A percentile compares a stretch with the other conserved stretches of the same genome.
These are phyloP conservation scores for Camponotus floridanus DNA, from an alignment of 1,140 invertebrate species.

Conservation along the genomic window DNA sequence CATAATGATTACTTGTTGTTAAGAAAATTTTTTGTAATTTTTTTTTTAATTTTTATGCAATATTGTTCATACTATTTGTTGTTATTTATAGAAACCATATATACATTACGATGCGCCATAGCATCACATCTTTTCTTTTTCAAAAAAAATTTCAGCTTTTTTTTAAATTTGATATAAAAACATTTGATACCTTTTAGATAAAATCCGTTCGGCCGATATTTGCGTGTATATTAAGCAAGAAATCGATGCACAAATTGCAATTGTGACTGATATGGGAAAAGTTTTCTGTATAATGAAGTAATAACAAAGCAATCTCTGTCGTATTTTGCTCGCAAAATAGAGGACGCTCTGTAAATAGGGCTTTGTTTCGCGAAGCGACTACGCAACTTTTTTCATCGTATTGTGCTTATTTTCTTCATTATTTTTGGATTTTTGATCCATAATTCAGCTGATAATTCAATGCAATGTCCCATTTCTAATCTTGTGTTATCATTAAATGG, in stretches of 20 bases:
- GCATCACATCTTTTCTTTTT: neutral
- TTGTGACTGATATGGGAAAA: slow-evolving; percentile 4
- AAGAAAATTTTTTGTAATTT: neutral
- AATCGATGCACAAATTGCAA: slow-evolving; percentile 55
- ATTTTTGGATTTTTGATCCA: neutral
- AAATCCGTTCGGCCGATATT: slow-evolving; percentile 23
- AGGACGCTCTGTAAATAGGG: slow-evolving; percentile 35
- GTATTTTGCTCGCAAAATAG: slow-evolving; percentile 36
- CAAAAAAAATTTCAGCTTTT: neutral
- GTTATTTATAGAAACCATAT: slow-evolving; percentile 7
- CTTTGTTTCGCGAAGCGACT: slow-evolving; percentile 43
- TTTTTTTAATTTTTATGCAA: neutral
- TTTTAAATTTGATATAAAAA: neutral
- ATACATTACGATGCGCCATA: neutral
- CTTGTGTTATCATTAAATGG: too few relatives aligned
- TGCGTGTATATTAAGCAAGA: slow-evolving; percentile 37
- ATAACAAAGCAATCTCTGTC: slow-evolving; percentile 9
- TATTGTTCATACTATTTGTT: neutral
- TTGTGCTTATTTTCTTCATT: neutral
- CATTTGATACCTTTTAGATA: slow-evolving; percentile 16
- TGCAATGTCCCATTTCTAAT: neutral
- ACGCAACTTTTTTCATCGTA: slow-evolving; percentile 52
- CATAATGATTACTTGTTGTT: neutral
- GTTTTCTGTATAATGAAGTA: slow-evolving; percentile 19
- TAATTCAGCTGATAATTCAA: neutral